Evolutionary conservation across 1,140 invertebrate species (phyloP).

Genomic region (Aethina tumida): DNA sequence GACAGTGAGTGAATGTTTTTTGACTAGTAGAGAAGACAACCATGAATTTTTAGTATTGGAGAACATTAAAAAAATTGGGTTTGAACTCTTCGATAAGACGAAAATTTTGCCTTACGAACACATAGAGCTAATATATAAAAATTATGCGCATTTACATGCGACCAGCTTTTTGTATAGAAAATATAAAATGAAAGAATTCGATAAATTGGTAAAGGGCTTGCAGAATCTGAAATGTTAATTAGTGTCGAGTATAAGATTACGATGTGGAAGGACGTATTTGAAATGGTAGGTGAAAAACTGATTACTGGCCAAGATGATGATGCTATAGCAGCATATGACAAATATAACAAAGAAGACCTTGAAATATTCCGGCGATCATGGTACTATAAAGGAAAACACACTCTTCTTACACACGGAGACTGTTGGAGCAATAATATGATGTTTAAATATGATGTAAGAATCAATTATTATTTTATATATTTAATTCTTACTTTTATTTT

Average conservation of each 20-base stretch:
- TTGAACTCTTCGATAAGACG: too few species aligned
- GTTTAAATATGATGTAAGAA: slow-evolving; percentile 18
- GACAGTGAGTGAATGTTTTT: too few species aligned
- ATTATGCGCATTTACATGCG: slow-evolving; percentile 17
- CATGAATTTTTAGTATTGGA: too few species aligned
- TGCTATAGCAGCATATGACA: slow-evolving; percentile 11
- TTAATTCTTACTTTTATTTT: too few species aligned
- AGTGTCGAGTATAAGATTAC: slow-evolving; percentile 4
- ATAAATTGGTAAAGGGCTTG: slow-evolving; percentile 2
- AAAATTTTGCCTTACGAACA: slow-evolving; percentile 4
- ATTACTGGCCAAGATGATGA: slow-evolving; percentile 7
- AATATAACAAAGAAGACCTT: slow-evolving; percentile 3
- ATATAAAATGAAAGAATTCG: slow-evolving; percentile 23
- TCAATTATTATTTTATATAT: too few species aligned
- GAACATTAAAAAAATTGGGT: too few species aligned
- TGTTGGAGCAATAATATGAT: slow-evolving; percentile 17
- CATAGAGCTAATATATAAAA: slow-evolving; percentile 9
- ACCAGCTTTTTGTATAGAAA: slow-evolving; percentile 37
- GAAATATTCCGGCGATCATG: slow-evolving; percentile 8
- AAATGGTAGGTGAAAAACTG: slow-evolving; percentile 24
- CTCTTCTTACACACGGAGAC: slow-evolving; percentile 16
- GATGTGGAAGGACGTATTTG: slow-evolving; percentile 7
- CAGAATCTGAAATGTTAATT: slow-evolving; percentile 1
- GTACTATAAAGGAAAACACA: slow-evolving; percentile 13
- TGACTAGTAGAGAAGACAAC: too few species aligned